These are phyloP conservation scores for Syngnathus acus DNA, from an alignment of 2,797 vertebrate species.

Conservation along the genomic window DNA sequence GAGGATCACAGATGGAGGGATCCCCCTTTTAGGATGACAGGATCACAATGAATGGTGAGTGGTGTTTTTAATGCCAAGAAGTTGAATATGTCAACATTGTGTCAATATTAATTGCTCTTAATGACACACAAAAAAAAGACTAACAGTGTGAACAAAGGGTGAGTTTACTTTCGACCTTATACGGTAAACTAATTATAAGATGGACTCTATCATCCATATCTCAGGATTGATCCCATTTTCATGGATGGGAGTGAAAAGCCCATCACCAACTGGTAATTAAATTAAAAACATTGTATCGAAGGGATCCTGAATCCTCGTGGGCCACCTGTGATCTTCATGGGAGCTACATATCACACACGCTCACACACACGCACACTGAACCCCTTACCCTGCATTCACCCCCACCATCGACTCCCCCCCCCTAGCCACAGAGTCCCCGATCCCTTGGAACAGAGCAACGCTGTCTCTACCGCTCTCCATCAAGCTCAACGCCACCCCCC, in stretches of 20 bases:
- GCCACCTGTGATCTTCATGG: conserved; percentile 61
- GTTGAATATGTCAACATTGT: background rate
- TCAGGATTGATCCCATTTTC: background rate
- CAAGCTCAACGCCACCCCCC: conserved; percentile 50
- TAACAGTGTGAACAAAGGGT: background rate
- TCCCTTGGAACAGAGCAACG: conserved; percentile 68
- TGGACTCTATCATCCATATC: background rate
- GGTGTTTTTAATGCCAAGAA: background rate
- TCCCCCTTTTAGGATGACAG: background rate
- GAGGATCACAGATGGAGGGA: background rate
- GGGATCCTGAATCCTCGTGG: conserved; percentile 21
- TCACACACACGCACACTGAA: conserved; percentile 42
- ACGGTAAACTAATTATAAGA: background rate
- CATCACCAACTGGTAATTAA: conserved; percentile 12
- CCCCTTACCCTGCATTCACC: conserved; percentile 38
- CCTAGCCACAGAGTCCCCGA: conserved; percentile 59
- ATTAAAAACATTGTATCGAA: conserved; percentile 24
- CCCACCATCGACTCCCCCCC: conserved; percentile 17
- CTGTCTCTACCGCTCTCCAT: conserved; percentile 70
- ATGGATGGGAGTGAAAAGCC: background rate
- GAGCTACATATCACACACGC: conserved; percentile 51
- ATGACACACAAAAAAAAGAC: background rate
- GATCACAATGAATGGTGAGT: background rate
- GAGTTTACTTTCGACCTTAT: background rate
- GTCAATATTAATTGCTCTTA: background rate